Base-by-base conservation (phyloP, 1,140 invertebrate genomes). In the Stenopsyche tienmushanensis region DNA sequence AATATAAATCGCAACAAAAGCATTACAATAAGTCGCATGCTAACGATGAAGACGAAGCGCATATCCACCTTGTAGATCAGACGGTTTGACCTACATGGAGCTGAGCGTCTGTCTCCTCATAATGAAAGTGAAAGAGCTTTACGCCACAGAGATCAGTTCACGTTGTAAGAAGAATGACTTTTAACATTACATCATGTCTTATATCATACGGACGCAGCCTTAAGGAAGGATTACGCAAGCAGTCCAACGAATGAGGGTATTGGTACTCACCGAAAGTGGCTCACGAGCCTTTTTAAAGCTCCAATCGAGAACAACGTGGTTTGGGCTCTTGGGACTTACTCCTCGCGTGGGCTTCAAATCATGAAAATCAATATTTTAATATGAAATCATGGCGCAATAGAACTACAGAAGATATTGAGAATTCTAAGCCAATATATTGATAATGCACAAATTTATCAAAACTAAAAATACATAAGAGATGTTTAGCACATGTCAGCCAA, bases 101-200 rank as follows among this genome's bases (percentile, higher is more conserved):
- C 29, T 9, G 39, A 29, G 45, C 50, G 17, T 47, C 3, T 3
- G 50, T 24, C 24, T 42, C 44, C n/a, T 41, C 29, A 57, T 24
- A 29, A 58, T 34, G 39, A 25, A 58, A 65, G 63, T 24, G 63
- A 65, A 65, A 65, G 63, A 57, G 53, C n/a, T n/a, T n/a, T 65
- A 17, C 54, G 39, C 17, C 44, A 39, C 34, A 7, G 20, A 57
- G 53, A 58, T 65, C 54, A 47, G 44, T 45, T 50, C 44, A 15
- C 45, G 42, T 23, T 24, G 54, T 57, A 42, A 3, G 21, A 18
- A 45, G 17, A 58, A 39, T 21, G 44, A 29, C 42, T 15, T 29
- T 58, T 45, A 26, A 18, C 17, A 44, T 65, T 65, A 54, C 63
- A 58, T 26, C 63, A 65, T 54, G 8, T 25, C 20, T 26, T 54